phyloP scores from a whole-genome alignment of 2,113 vertebrate species.

The Petrocephalus zakoni region DNA sequence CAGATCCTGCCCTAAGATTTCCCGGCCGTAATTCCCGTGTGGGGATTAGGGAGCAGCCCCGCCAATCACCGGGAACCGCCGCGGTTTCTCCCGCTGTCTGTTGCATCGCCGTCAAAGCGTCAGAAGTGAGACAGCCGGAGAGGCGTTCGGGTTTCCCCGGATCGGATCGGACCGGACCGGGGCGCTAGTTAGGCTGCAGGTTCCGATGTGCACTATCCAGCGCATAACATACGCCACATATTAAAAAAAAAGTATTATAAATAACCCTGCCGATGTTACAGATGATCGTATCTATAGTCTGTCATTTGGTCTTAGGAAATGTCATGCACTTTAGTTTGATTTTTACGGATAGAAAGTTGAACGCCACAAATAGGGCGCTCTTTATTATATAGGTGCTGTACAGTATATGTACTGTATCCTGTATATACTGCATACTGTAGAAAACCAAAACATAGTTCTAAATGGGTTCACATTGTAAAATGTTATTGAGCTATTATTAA shows the following conservation, averaged over 20 bases:
- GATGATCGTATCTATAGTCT: background rate
- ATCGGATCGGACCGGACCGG: background rate
- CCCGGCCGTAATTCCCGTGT: conserved; percentile 10
- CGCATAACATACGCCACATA: background rate
- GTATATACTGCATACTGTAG: background rate
- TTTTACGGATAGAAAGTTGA: background rate
- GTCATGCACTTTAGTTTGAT: background rate
- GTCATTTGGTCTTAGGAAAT: background rate
- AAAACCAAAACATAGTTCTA: background rate
- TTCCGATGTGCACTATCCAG: background rate
- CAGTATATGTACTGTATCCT: background rate
- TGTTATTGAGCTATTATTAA: background rate
- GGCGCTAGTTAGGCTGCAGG: background rate
- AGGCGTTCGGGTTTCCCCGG: conserved; percentile 8
- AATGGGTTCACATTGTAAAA: background rate
- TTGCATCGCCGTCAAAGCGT: background rate
- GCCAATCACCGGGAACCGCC: conserved; percentile 16
- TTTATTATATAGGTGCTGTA: background rate
- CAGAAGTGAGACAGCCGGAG: conserved; percentile 1
- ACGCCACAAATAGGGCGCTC: background rate
- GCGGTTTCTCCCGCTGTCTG: background rate
- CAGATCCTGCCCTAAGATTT: conserved; percentile 2
- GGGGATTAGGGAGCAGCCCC: conserved; percentile 19
- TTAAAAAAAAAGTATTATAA: background rate
- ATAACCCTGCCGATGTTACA: background rate